Percentiles rank a stretch among this genome's conserved stretches.
Evolutionary conservation across 2,113 vertebrate genomes (phyloP).

Genomic region (Petroica traversi): DNA sequence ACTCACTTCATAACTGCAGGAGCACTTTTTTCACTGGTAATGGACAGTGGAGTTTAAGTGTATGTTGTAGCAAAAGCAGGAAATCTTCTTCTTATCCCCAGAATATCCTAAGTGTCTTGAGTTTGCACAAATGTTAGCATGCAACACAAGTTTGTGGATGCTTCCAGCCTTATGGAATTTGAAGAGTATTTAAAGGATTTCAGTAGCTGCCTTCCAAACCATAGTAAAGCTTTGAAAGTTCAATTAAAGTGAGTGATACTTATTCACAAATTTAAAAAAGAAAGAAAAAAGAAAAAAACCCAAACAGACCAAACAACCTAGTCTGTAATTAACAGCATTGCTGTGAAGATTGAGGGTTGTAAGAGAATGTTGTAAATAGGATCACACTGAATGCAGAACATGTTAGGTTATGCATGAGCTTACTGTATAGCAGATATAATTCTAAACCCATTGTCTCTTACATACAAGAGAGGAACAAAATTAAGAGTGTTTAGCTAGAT

Average conservation of each 20-base stretch:
- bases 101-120: neutral
- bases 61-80: neutral
- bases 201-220: neutral
- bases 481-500: neutral
- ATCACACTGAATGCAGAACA: neutral
- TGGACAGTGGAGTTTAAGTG: neutral
- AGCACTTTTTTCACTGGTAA: neutral
- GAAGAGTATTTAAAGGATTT: neutral
- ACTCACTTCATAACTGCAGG: neutral
- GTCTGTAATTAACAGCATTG: neutral
- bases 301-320: neutral
- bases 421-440: neutral
- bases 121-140: neutral
- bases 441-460: neutral
- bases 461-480: neutral
- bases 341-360: neutral
- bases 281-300: rapidly evolving
- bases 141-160: neutral
- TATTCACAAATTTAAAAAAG: neutral
- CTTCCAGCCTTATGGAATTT: neutral
- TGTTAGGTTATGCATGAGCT: neutral
- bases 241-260: neutral
- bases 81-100: neutral
- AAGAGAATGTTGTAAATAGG: neutral
- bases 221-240: neutral